Evolutionary conservation across 2,797 vertebrate genomes (phyloP), one percentile per base, ranked within the genome.

Genomic region (Pseudochirops cupreus): DNA sequence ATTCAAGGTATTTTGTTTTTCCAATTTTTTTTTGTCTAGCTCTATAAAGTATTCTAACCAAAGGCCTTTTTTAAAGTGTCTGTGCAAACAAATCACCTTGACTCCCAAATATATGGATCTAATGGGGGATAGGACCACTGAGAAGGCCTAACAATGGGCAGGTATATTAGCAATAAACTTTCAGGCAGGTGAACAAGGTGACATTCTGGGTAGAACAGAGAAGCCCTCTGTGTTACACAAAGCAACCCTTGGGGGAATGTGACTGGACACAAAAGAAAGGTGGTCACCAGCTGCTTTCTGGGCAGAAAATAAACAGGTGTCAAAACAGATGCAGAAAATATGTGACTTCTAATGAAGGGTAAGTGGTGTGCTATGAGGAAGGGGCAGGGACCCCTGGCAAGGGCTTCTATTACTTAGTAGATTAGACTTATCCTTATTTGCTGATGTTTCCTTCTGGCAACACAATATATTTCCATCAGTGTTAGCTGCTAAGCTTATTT

Each of bases 401-500:
- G 50, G 28, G 28, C 5, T 31, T 90, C 52, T 31, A 54, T 90
- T 90, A 54, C 50, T 54, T 90, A 90, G 4, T 54, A 54, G 53
- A 54, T 90, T 90, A 90, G 28, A 29, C 26, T 28, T 90, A 29
- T 90, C 52, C 89, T 90, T 90, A 90, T 18, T 90, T 54, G 46
- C 50, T 90, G 28, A 31, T 90, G 26, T 90, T 90, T 90, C 33
- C 52, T 54, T 90, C 89, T 90, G 31, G 89, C 52, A 90, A 54
- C 52, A 28, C 89, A 29, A 90, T 90, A 90, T 29, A 54, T 90
- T 28, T 90, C 50, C 89, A 54, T 90, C 89, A 54, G 50, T 90
- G 89, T 90, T 54, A 90, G 52, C 89, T 54, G 53, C 89, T 29
- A 33, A 90, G 89, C 89, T 90, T 90, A 90, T 90, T 90, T 90